phyloP scores from a whole-genome alignment of 1,140 invertebrate genomes.

The Drosophila baimaii region DNA sequence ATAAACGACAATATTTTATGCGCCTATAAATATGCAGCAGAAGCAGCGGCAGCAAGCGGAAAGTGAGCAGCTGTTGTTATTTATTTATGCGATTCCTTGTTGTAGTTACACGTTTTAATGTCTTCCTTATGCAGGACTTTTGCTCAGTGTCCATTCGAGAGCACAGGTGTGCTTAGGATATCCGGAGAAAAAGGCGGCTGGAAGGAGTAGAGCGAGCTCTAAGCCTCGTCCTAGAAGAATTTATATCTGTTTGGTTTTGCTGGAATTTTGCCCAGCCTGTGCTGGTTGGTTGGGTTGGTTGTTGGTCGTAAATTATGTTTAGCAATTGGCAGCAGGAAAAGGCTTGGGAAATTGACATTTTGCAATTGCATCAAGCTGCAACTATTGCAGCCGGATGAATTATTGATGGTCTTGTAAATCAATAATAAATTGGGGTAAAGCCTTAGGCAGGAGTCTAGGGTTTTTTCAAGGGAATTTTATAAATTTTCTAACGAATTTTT shows the following conservation, averaged over 20 bases:
- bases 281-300: too few species aligned
- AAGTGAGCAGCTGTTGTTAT: constrained; percentile 76
- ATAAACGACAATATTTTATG: constrained; percentile 83
- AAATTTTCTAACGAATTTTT: background rate
- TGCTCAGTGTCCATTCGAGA: constrained; percentile 3
- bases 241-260: constrained; percentile 20
- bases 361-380: constrained; percentile 31
- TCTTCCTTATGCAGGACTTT: constrained; percentile 61
- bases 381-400: constrained; percentile 13
- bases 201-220: background rate
- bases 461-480: background rate
- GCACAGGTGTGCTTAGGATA: constrained; percentile 34
- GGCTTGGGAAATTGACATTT: constrained; percentile 36
- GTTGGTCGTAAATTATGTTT: constrained; percentile 35
- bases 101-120: constrained; percentile 59
- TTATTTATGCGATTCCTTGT: constrained; percentile 69
- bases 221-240: constrained; percentile 16
- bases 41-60: constrained; percentile 46
- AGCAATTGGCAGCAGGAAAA: constrained; percentile 21
- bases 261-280: background rate
- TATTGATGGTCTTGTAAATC: constrained; percentile 14
- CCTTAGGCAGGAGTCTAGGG: background rate
- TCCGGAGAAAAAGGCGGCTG: background rate
- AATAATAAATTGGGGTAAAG: constrained; percentile 20
- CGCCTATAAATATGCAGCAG: constrained; percentile 79